Base-by-base conservation (phyloP, 1,140 invertebrate genomes). In the Drosophila saltans region DNA sequence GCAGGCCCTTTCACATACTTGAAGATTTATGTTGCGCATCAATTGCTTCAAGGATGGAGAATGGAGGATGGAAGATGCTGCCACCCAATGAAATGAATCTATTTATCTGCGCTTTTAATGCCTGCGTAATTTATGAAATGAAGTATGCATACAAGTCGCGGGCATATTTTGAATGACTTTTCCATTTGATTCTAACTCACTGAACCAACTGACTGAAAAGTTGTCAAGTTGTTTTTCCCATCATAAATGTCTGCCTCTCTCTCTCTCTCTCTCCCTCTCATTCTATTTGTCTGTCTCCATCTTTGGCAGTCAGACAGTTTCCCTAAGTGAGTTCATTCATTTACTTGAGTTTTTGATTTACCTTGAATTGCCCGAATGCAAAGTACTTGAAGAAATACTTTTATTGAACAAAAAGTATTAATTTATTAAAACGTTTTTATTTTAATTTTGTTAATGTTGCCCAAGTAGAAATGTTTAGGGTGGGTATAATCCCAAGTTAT, bases 21-120 rank as follows among this genome's bases (percentile, higher is more conserved):
- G 68, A 77, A 88, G 83, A 88, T 88, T 88, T 88, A 88, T 88
- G 83, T 83, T 78, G 63, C 80, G 77, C 84, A 88, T 88, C 83
- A 88, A 88, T 88, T 88, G 83, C 75, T 71, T 68, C 63, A 68
- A 71, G 56, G 40, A 43, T 10, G 3, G 21, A 11, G n/a, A 16
- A 16, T 16, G 16, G 16, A 71, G 56, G 40, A 43, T 10, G 3
- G 21, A 11, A 9, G 11, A 45, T 33, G 21, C 40, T 52, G 55
- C 33, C 33, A n/a, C 11, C 40, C 26, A 64, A 11, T 33, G 63
- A 61, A 71, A 69, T 71, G 71, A 33, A 63, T 71, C 65, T 66
- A 58, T 81, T 66, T 79, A 70, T 81, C 66, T 79, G 75, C 83
- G 68, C 83, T 77, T 88, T 86, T 86, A 83, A 88, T 80, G 83